A percentile compares a stretch with the other conserved stretches of the same genome.
phyloP scores from a whole-genome alignment of 2,888 invertebrate species.

The Sipunculus nudus region DNA sequence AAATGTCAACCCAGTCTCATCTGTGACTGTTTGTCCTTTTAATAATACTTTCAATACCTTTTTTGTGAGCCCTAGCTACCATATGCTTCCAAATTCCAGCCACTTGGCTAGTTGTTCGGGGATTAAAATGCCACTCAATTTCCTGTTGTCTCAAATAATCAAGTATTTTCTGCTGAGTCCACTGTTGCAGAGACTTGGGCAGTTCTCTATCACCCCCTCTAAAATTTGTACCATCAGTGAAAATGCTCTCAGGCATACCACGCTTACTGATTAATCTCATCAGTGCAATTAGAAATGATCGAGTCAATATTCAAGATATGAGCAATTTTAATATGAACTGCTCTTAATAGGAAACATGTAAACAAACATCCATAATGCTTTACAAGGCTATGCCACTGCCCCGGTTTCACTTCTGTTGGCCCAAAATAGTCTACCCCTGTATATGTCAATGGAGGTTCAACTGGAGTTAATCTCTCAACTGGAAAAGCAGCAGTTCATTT shows the following conservation, averaged over 20 bases:
- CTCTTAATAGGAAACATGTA: conserved; percentile 8
- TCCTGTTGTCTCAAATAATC: neutral
- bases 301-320: conserved; percentile 11
- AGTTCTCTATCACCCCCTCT: neutral
- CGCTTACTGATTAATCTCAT: neutral
- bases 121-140: conserved; percentile 11
- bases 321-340: conserved; percentile 10
- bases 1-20: neutral
- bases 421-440: conserved; percentile 15
- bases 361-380: conserved; percentile 8
- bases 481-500: no score
- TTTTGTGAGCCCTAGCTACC: neutral
- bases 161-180: neutral
- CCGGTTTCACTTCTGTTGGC: neutral
- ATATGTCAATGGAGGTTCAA: no score
- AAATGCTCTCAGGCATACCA: neutral
- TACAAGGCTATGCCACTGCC: neutral
- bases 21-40: neutral
- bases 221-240: conserved; percentile 13
- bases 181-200: neutral
- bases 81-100: conserved; percentile 10
- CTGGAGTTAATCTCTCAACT: no score
- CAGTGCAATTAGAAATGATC: neutral
- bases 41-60: neutral
- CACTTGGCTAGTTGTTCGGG: conserved; percentile 1